Evolutionary conservation across 2,797 vertebrate species (phyloP), one percentile per base, ranked within the genome.

Genomic region (Bovichtus variegatus): DNA sequence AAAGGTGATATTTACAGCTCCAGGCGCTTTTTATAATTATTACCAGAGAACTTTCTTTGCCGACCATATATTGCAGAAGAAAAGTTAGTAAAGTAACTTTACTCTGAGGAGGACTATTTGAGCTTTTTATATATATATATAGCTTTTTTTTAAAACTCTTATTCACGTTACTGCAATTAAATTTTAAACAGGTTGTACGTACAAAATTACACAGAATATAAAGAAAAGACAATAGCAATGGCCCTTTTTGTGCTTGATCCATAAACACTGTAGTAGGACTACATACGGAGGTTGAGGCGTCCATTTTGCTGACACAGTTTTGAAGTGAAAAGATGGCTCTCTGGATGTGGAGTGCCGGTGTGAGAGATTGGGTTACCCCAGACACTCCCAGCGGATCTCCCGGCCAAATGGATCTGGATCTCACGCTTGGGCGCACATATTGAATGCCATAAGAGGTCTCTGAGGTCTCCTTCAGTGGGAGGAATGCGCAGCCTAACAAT

Each of bases 381-480:
- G 93, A 94, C 91, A 80, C 84, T 94, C 94, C 93, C 93, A 83
- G 91, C 6, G 93, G 93, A 94, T 89, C 84, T 73, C 80, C 87
- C 59, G 64, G 90, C 93, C 92, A 94, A 94, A 94, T 94, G 94
- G 93, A 94, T 92, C 91, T 91, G 93, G 94, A 95, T 95, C 91
- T 92, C 92, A 94, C 82, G 92, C 93, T 92, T 93, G 93, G 92
- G 90, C 87, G 91, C 92, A 94, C 91, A 93, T 94, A 94, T 94
- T 94, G 93, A 93, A 94, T 94, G 92, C 92, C 93, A 92, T 94
- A 93, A 94, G 92, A 94, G 91, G 91, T 93, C 94, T 94, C 93
- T 49, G 77, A 93, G 93, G 93, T 93, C 93, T 91, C 92, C 89
- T 93, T 93, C 90, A 87, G 89, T 49, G 86, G 88, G 82, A 93